phyloP scores from a whole-genome alignment of 2,113 vertebrate species.

The Corythornis madagascariensis region DNA sequence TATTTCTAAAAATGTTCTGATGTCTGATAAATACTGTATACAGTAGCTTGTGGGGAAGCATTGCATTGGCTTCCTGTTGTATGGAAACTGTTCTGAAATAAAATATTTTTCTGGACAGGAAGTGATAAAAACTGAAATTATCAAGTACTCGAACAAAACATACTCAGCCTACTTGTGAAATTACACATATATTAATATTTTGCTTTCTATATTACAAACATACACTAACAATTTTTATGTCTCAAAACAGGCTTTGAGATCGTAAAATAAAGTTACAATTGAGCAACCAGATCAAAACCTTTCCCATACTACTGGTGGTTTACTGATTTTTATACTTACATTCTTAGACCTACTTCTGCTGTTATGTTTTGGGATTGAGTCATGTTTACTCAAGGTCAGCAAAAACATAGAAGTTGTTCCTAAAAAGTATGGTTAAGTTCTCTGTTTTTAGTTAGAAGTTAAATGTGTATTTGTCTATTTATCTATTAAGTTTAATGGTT shows the following conservation, averaged over 20 bases:
- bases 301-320: neutral
- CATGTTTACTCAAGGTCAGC: neutral
- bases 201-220: neutral
- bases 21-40: neutral
- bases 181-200: neutral
- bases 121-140: neutral
- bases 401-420: neutral
- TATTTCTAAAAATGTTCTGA: neutral
- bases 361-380: neutral
- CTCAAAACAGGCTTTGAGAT: neutral
- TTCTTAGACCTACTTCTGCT: neutral
- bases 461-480: neutral
- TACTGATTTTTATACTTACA: neutral
- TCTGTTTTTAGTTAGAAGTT: neutral
- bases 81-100: neutral
- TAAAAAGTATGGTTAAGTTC: neutral
- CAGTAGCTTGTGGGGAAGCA: neutral
- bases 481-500: neutral
- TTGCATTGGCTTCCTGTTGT: neutral
- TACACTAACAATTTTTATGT: neutral
- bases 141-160: neutral
- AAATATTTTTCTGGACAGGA: neutral
- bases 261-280: neutral
- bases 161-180: neutral
- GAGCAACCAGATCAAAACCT: neutral